Evolutionary conservation across 2,888 invertebrate genomes (phyloP), one percentile per base, ranked within the genome.

Genomic region (Syrphus vitripennis): DNA sequence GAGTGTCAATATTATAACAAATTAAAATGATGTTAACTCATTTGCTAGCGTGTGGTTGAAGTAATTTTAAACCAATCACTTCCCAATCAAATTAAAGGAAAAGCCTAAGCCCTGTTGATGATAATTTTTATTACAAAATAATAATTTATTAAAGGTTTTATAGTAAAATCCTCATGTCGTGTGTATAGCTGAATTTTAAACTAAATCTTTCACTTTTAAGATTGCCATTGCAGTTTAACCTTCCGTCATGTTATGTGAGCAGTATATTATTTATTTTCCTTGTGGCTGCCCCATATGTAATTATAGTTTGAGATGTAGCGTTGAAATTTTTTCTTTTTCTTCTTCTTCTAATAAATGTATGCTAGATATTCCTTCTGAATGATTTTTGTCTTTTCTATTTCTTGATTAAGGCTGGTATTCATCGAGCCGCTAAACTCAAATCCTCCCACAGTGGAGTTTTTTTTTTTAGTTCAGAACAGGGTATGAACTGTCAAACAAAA

Each of bases 231-330:
- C 14, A 72, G n/a, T 37, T 67, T 19, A 16, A 42, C 42, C 65
- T 71, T 83, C 83, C 79, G 70, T 65, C 65, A 80, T 63, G 57
- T 79, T 69, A 65, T 45, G 63, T 57, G 67, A 53, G 65, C 65
- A 50, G n/a, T n/a, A 24, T 50, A 50, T 65, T 65, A 65, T 67
- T 37, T 34, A 50, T 67, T 21, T 67, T 67, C 50, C 67, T 50
- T 24, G 16, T 34, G 67, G 67, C 67, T 31, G 50, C 2, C 67
- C 48, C 67, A 50, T 50, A 48, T 48, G 5, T 16, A 1, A 12
- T 34, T 16, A 59, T 21, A 59, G 21, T 59, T 14, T 0, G 2
- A 9, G 14, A 21, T 4, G 59, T 59, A 9, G 7, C 0, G 59
- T 59, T 59, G 21, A 7, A 6, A 34, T 34, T 57, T n/a, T n/a